A percentile compares a stretch with the other conserved stretches of the same genome.
Evolutionary conservation across 2,888 invertebrate species (phyloP).

Genomic region (Aporophyla lueneburgensis): DNA sequence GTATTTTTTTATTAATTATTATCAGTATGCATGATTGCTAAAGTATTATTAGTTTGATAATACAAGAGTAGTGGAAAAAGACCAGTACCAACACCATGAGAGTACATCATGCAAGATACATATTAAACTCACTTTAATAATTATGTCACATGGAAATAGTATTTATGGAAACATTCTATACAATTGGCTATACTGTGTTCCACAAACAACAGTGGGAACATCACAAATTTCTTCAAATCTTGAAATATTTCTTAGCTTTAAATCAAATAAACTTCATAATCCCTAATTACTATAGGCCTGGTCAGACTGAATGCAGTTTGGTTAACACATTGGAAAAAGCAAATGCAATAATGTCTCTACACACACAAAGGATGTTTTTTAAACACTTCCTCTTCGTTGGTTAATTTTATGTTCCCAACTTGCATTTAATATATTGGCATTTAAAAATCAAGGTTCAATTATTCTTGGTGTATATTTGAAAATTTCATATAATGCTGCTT

Average conservation of each 20-base stretch:
- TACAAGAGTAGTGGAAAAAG: conserved; percentile 52
- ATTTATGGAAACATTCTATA: conserved; percentile 3
- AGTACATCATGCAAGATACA: conserved; percentile 23
- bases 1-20: conserved; percentile 30
- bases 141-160: conserved; percentile 19
- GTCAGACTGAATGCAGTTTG: conserved; percentile 12
- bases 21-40: conserved; percentile 7
- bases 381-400: neutral
- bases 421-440: neutral
- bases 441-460: neutral
- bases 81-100: conserved; percentile 50
- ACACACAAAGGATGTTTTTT: neutral
- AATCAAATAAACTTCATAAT: neutral
- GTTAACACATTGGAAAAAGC: neutral
- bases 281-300: neutral
- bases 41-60: conserved; percentile 21
- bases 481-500: neutral
- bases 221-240: neutral
- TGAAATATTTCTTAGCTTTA: neutral
- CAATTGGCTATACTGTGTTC: conserved; percentile 4
- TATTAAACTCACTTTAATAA: neutral
- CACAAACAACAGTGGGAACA: neutral
- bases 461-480: conserved; percentile 9
- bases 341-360: neutral
- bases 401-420: neutral